These are phyloP conservation scores for Acromyrmex echinatior DNA, from an alignment of 1,140 invertebrate species.

Conservation along the genomic window DNA sequence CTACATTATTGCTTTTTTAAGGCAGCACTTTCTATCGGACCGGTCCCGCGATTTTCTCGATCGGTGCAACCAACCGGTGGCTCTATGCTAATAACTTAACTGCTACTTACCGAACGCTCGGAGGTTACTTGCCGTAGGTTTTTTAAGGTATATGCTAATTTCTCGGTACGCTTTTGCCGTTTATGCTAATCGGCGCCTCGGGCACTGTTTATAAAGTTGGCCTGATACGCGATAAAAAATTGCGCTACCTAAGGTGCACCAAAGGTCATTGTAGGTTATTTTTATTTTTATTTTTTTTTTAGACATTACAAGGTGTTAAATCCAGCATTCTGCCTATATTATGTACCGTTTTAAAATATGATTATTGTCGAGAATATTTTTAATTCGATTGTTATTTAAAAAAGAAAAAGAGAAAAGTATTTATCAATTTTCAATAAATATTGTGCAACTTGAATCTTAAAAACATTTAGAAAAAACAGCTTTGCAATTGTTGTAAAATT, in stretches of 20 bases:
- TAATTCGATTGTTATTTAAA: background rate
- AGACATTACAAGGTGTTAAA: slow-evolving; percentile 45
- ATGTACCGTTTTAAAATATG: background rate
- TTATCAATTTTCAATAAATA: background rate
- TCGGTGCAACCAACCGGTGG: slow-evolving; percentile 50
- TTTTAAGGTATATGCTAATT: slow-evolving; percentile 38
- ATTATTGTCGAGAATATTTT: background rate
- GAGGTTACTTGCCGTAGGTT: slow-evolving; percentile 44
- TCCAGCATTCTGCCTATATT: background rate
- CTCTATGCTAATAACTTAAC: slow-evolving; percentile 65
- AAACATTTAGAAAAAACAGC: background rate
- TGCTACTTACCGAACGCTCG: slow-evolving; percentile 45
- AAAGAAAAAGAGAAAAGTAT: background rate
- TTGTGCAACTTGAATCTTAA: background rate
- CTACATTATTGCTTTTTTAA: slow-evolving; percentile 35
- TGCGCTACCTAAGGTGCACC: background rate
- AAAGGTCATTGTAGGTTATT: slow-evolving; percentile 10
- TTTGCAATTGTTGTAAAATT: too few relatives aligned
- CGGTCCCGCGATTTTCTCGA: slow-evolving; percentile 62
- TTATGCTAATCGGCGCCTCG: slow-evolving; percentile 57
- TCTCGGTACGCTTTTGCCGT: slow-evolving; percentile 35
- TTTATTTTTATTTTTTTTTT: background rate
- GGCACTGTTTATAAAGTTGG: slow-evolving; percentile 43
- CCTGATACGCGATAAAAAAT: slow-evolving; percentile 39
- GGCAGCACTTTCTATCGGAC: slow-evolving; percentile 44